phyloP scores from a whole-genome alignment of 1,140 invertebrate genomes.

The Eurosta solidaginis region DNA sequence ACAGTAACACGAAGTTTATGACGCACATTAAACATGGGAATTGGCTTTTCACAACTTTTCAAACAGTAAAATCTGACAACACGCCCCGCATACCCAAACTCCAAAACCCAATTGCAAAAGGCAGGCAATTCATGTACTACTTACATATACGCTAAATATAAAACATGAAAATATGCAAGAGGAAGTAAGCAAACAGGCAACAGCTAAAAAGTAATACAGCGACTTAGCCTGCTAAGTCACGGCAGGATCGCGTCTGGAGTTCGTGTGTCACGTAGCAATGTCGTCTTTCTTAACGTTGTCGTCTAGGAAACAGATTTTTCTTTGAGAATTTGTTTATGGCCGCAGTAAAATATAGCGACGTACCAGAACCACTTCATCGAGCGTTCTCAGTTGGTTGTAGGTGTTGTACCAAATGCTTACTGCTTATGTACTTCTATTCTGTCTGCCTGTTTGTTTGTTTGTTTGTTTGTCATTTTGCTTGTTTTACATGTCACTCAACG shows the following conservation, averaged over 20 bases:
- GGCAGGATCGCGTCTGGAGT: not conserved
- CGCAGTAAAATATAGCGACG: not conserved
- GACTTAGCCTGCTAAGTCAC: not conserved
- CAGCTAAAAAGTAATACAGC: not conserved
- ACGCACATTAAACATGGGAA: slow-evolving; percentile 17
- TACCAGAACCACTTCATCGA: not conserved
- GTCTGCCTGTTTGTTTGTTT: not conserved
- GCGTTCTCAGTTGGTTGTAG: not conserved
- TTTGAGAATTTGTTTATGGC: slow-evolving; percentile 26
- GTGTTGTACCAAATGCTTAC: not conserved
- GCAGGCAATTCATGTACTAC: not conserved
- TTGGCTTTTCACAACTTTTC: slow-evolving; percentile 18
- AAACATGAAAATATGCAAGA: not conserved
- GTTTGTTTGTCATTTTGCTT: not conserved
- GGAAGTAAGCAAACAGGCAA: not conserved
- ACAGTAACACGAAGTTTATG: not conserved
- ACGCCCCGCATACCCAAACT: not conserved
- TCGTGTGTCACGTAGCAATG: slow-evolving; percentile 19
- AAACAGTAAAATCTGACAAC: slow-evolving; percentile 5
- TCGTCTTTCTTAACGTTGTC: slow-evolving; percentile 15
- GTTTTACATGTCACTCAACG: slow-evolving; percentile 2
- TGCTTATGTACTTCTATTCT: not conserved
- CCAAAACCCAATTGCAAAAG: not conserved
- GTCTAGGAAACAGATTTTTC: slow-evolving; percentile 28
- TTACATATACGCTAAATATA: too few relatives aligned